Evolutionary conservation across 2,113 vertebrate genomes (phyloP), one percentile per base, ranked within the genome.

Genomic region (Petrocephalus zakoni): DNA sequence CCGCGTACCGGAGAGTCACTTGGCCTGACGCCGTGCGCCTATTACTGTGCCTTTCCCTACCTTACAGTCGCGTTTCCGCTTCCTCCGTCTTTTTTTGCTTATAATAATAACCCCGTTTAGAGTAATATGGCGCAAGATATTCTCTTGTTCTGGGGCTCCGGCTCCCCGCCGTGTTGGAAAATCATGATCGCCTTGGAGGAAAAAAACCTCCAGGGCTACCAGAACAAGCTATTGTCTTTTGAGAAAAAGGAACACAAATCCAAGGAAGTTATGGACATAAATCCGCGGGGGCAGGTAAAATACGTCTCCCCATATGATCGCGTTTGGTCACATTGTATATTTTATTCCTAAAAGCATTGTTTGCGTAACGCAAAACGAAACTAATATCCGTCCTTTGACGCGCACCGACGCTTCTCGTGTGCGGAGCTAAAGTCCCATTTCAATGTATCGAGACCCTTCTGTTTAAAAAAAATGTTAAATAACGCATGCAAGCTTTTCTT

Each of bases 141-240:
- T 64, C 91, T 92, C 87, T 90, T 96, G 1, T 90, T 91, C 64
- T 96, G 96, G 95, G 93, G 92, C 89, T 91, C 93, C 0, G 95
- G 95, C 47, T 96, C 95, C 61, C 94, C 95, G 1, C 95, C 95
- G 13, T 96, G 96, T 90, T 96, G 95, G 96, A 93, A 95, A 88
- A 56, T 95, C 5, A 87, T 91, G 94, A 94, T 96, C 5, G 87
- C 90, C 1, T 92, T 96, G 90, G 94, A 96, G 90, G 96, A 96
- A 93, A 96, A 96, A 89, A 83, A 90, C 0, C 91, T 96, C 90
- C 91, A 93, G 87, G 94, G 93, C 0, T 95, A 95, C 90, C 92
- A 94, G 1, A 86, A 92, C 0, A 94, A 93, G 81, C 42, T 90
- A 5, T 86, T 96, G 1, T 93, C 93, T 22, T 96, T 96, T 64